Evolutionary conservation across 1,140 invertebrate species (phyloP).

Genomic region (Habropoda laboriosa): DNA sequence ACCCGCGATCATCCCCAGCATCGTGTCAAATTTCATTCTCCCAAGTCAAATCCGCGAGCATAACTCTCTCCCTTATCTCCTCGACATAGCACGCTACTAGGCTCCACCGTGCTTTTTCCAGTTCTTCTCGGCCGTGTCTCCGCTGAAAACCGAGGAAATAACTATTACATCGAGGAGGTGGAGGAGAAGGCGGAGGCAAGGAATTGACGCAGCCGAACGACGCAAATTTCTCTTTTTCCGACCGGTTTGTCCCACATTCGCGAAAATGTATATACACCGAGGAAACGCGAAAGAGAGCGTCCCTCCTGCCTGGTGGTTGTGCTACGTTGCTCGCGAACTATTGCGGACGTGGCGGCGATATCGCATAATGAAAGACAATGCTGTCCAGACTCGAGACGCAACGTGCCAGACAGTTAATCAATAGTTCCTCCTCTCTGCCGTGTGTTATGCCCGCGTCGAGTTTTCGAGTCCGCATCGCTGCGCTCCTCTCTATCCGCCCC

Average conservation of each 20-base stretch:
- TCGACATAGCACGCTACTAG: neutral
- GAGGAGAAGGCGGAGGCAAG: neutral
- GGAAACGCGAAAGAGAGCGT: neutral
- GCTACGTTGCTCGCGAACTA: slow-evolving; percentile 11
- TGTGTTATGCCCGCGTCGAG: slow-evolving; percentile 47
- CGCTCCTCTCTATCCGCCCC: neutral
- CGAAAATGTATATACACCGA: neutral
- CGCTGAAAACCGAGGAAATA: neutral
- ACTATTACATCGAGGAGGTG: neutral
- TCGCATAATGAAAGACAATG: slow-evolving; percentile 69
- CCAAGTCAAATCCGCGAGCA: neutral
- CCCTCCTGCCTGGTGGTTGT: neutral
- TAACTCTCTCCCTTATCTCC: neutral
- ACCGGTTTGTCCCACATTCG: slow-evolving; percentile 27
- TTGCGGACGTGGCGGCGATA: slow-evolving; percentile 49
- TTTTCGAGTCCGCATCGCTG: slow-evolving; percentile 45
- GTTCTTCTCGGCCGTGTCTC: neutral
- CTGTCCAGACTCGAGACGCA: slow-evolving; percentile 61
- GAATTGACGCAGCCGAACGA: slow-evolving; percentile 5
- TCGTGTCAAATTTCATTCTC: neutral
- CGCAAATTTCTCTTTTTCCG: slow-evolving; percentile 43
- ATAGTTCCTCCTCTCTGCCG: slow-evolving; percentile 64
- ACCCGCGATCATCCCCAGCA: too few relatives aligned
- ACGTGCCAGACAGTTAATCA: slow-evolving; percentile 73
- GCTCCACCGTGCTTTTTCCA: neutral